Evolutionary conservation across 2,113 vertebrate genomes (phyloP).

Genomic region (Forbesichthys agassizii): DNA sequence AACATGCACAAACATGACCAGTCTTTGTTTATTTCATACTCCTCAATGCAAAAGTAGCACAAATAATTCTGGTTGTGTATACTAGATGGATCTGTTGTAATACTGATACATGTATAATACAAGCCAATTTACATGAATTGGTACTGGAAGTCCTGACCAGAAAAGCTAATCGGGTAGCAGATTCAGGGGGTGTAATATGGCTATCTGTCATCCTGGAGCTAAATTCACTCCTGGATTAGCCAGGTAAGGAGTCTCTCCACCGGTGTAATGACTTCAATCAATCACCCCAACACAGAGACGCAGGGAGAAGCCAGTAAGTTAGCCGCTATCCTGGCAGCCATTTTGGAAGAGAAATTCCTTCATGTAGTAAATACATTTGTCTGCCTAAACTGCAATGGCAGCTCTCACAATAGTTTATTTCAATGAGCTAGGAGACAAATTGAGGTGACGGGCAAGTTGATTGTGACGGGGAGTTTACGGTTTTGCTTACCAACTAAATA

Average conservation of each 20-base stretch:
- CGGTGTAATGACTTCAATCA: constrained; percentile 74
- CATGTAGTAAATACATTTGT: constrained; percentile 28
- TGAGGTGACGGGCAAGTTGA: not conserved
- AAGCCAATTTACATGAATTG: constrained; percentile 47
- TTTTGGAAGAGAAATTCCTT: constrained; percentile 48
- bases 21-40: not conserved
- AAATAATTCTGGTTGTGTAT: not conserved
- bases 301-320: constrained; percentile 41
- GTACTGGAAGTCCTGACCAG: constrained; percentile 34
- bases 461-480: no score
- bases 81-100: constrained; percentile 22
- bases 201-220: constrained; percentile 70
- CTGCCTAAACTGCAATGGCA: constrained; percentile 12
- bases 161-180: constrained; percentile 51
- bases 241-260: constrained; percentile 72
- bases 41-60: not conserved
- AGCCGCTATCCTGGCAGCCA: constrained; percentile 52
- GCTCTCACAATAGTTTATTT: constrained; percentile 17
- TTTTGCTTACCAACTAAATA: no score
- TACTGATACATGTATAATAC: constrained; percentile 37
- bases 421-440: constrained; percentile 8
- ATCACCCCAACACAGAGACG: constrained; percentile 54
- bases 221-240: constrained; percentile 73
- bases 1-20: no score
- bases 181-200: constrained; percentile 59